phyloP scores from a whole-genome alignment of 2,797 vertebrate genomes.

The Anomalospiza imberbis region DNA sequence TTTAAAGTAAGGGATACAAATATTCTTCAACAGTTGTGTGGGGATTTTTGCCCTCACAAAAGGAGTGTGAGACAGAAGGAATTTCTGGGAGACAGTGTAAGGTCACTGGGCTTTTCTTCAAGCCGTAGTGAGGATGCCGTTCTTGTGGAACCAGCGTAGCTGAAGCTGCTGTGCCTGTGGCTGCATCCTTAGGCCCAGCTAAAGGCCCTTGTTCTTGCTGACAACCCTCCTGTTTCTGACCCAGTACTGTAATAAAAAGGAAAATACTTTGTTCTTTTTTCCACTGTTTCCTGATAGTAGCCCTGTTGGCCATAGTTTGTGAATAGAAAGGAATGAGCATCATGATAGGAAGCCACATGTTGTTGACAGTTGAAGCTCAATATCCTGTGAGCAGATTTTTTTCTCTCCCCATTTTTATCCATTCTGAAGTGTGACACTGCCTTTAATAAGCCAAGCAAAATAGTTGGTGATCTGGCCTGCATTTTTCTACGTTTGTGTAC shows the following conservation, averaged over 20 bases:
- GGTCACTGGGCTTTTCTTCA: background rate
- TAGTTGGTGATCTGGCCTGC: background rate
- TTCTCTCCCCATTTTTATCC: background rate
- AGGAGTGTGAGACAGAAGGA: background rate
- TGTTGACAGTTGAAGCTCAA: background rate
- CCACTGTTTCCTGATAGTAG: background rate
- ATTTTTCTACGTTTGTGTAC: background rate
- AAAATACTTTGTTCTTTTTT: background rate
- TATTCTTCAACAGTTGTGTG: background rate
- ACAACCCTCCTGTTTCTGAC: background rate
- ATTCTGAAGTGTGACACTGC: background rate
- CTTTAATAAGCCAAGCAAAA: background rate
- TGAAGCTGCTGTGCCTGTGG: background rate
- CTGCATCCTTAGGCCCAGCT: background rate
- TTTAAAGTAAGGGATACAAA: background rate
- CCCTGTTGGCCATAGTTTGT: background rate
- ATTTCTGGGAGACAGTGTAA: background rate
- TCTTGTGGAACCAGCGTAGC: background rate
- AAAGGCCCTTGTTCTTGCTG: background rate
- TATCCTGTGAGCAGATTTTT: background rate
- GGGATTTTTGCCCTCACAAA: background rate
- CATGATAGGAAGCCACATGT: background rate
- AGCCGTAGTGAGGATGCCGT: accelerated
- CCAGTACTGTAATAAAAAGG: background rate
- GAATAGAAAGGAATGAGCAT: background rate